phyloP scores from a whole-genome alignment of 2,888 invertebrate species.

The Sicus ferrugineus region DNA sequence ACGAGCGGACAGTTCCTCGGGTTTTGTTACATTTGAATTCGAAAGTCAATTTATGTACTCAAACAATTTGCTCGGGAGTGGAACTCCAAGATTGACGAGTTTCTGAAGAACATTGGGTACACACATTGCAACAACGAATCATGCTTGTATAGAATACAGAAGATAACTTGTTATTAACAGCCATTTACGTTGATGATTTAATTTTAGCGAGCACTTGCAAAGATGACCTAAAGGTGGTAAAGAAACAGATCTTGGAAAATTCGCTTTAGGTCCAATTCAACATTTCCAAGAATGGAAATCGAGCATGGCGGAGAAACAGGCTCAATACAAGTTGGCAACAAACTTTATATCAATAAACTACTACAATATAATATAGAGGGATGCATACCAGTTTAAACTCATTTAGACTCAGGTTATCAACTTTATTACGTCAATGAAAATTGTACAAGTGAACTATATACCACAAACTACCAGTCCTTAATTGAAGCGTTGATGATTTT shows the following conservation, averaged over 20 bases:
- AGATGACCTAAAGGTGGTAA: conserved; percentile 35
- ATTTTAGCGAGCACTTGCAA: conserved; percentile 40
- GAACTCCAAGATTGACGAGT: conserved; percentile 39
- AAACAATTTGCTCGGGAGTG: conserved; percentile 46
- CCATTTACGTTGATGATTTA: conserved; percentile 40
- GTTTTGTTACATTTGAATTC: conserved; percentile 29
- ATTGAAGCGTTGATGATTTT: too few species aligned
- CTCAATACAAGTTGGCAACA: not conserved
- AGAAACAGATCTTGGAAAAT: conserved; percentile 32
- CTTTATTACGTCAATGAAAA: too few species aligned
- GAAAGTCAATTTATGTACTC: conserved; percentile 44
- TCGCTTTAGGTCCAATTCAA: not conserved
- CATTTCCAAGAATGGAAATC: not conserved
- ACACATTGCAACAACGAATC: conserved; percentile 37
- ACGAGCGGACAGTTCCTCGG: conserved; percentile 14
- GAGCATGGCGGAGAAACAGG: not conserved
- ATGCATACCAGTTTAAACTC: too few species aligned
- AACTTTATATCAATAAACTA: not conserved
- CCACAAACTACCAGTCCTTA: too few species aligned
- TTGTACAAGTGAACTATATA: too few species aligned
- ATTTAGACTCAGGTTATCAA: too few species aligned
- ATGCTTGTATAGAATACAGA: conserved; percentile 35
- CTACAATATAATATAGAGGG: not conserved
- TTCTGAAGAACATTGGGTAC: conserved; percentile 39
- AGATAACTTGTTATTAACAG: conserved; percentile 28